Conservation (phyloP, 2,797 vertebrate species). For the Iguana delicatissima region DNA sequence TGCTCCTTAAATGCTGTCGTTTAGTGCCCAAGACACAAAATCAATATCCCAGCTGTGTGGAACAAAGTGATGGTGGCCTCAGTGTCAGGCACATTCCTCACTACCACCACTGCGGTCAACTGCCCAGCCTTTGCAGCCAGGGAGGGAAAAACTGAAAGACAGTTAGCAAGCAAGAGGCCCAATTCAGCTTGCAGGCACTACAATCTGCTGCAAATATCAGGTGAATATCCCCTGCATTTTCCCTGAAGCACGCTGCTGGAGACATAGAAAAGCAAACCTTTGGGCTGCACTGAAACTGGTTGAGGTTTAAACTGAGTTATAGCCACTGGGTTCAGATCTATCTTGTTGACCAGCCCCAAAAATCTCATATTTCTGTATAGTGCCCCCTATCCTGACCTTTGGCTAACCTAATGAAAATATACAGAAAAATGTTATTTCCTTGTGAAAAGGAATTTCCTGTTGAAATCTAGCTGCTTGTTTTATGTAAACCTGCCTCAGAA, state of each 20-base stretch:
- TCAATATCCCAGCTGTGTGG: constrained; percentile 70
- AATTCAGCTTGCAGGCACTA: neutral
- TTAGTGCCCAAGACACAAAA: constrained; percentile 72
- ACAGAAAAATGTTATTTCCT: neutral
- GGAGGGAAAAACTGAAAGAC: constrained; percentile 24
- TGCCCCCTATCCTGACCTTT: neutral
- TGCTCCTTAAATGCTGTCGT: constrained; percentile 60
- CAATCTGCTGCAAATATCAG: neutral
- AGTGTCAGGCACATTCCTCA: constrained; percentile 31
- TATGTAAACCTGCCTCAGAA: neutral
- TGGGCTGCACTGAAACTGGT: neutral
- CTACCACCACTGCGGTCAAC: constrained; percentile 48
- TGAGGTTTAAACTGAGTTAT: neutral
- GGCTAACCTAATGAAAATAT: neutral
- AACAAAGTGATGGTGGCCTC: constrained; percentile 61
- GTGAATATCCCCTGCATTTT: neutral
- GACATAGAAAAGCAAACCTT: too few relatives aligned
- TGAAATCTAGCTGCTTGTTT: neutral
- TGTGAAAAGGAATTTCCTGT: too few relatives aligned
- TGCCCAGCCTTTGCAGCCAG: constrained; percentile 40
- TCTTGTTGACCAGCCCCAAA: neutral
- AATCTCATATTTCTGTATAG: neutral
- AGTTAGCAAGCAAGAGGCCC: constrained; percentile 18
- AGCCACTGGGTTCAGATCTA: neutral
- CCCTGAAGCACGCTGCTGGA: neutral